Evolutionary conservation across 2,113 vertebrate species (phyloP).

Genomic region (Myocastor coypus): DNA sequence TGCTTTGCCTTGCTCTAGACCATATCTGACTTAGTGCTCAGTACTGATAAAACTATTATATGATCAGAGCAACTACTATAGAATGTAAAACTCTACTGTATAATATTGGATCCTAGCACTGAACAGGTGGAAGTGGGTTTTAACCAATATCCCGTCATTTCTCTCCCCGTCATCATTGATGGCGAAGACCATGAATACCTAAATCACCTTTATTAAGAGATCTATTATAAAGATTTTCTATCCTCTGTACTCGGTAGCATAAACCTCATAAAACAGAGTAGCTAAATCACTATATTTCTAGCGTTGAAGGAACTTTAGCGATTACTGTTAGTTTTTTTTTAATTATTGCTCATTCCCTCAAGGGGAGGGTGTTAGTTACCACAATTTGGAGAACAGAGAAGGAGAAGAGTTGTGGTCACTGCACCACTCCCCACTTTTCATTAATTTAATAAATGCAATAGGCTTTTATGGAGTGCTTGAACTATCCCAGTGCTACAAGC

Average conservation of each 20-base stretch:
- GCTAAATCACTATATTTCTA: constrained; percentile 19
- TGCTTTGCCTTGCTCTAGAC: constrained; percentile 66
- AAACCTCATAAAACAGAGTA: constrained; percentile 37
- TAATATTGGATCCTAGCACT: constrained; percentile 78
- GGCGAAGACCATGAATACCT: constrained; percentile 42
- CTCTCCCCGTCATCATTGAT: neutral
- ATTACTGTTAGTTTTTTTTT: neutral
- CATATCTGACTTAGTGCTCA: constrained; percentile 82
- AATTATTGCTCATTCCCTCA: neutral
- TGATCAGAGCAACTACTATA: constrained; percentile 69
- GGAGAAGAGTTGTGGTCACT: neutral
- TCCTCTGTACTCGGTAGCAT: neutral
- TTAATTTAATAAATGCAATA: neutral
- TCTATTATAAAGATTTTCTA: constrained; percentile 12
- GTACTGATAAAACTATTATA: constrained; percentile 77
- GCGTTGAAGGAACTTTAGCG: neutral
- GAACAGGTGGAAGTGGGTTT: constrained; percentile 67
- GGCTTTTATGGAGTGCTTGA: neutral
- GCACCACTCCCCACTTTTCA: neutral
- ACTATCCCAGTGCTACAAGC: neutral
- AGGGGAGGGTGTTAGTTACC: neutral
- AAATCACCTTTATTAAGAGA: constrained; percentile 16
- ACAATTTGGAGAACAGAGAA: neutral
- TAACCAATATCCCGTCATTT: constrained; percentile 3
- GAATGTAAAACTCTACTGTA: no score